Base-by-base conservation (phyloP, 1,140 invertebrate species). In the Leptinotarsa lineolata region DNA sequence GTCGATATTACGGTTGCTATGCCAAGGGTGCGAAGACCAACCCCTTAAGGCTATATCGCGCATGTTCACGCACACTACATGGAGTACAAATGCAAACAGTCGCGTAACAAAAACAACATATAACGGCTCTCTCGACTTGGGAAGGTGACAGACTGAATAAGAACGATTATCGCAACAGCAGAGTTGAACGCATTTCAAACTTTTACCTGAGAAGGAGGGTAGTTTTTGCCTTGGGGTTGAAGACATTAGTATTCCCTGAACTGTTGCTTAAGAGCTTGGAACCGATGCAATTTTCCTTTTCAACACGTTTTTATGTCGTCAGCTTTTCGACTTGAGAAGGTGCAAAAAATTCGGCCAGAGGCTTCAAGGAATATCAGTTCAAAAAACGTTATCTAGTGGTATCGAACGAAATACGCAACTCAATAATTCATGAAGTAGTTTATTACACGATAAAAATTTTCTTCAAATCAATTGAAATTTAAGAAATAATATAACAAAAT, bases 1-100 rank as follows among this genome's bases (percentile, higher is more conserved):
- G 73, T 74, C 73, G 69, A 74, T 74, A 74, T 44, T 63, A 70
- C 68, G 68, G 73, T 74, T 74, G 73, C 73, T 74, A 74, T 69
- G 73, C 46, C 58, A 20, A 72, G 63, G 48, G 39, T 30, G 48
- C 64, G 48, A 54, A 54, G 48, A 54, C 48, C 48, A 54, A 54
- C 48, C 48, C 48, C 69, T 39, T 54, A 58, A 46, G 45, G 65
- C 30, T 68, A 44, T 24, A 22, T 46, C 39, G 70, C 74, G 69
- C 69, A 75, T 75, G 69, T 65, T 64, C 69, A 75, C 66, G 61
- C 48, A 54, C 48, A 54, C 2, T 54, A 39, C 30, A 54, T 54
- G 4, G 48, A 21, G 68, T 58, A 69, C 68, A 69, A 48, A 69
- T 46, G 54, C 68, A 69, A 69, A 58, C 21, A 44, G 59, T 21